Evolutionary conservation across 2,797 vertebrate species (phyloP).

Genomic region (Siniperca scherzeri): DNA sequence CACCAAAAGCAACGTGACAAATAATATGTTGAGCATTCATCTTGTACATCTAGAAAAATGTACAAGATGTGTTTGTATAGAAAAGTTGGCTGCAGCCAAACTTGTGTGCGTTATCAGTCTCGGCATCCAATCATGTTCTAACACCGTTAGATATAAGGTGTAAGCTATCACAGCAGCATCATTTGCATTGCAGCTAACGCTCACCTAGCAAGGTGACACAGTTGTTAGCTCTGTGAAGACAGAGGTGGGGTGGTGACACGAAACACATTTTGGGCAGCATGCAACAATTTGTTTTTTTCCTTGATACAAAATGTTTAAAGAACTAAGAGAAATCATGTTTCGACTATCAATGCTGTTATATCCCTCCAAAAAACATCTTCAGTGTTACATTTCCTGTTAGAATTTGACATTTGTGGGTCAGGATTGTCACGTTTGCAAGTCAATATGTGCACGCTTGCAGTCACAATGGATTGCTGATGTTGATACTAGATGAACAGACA

Average conservation of each 20-base stretch:
- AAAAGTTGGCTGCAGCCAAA: conserved; percentile 30
- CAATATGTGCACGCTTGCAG: neutral
- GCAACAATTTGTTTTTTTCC: neutral
- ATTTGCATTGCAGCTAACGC: conserved; percentile 42
- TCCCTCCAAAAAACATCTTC: neutral
- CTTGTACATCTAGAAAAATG: conserved; percentile 12
- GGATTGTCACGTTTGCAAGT: conserved; percentile 17
- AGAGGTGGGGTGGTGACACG: conserved; percentile 23
- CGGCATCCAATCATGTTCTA: conserved; percentile 23
- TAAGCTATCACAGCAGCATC: conserved; percentile 22
- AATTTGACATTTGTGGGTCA: conserved; percentile 25
- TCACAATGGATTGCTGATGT: conserved; percentile 30
- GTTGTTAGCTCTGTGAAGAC: conserved; percentile 46
- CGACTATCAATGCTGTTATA: neutral
- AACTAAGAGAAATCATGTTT: neutral
- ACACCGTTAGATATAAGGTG: conserved; percentile 34
- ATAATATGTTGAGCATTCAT: conserved; percentile 19
- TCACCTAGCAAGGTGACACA: conserved; percentile 40
- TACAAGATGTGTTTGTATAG: neutral
- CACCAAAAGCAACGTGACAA: conserved; percentile 20
- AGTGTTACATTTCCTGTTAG: neutral
- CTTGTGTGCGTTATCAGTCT: conserved; percentile 7
- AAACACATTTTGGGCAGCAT: conserved; percentile 19
- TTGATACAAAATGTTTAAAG: neutral
- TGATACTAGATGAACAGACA: conserved; percentile 43